Percentiles rank a stretch among this genome's conserved stretches.
Evolutionary conservation across 1,140 invertebrate species (phyloP).

Genomic region (Magallana angulata): DNA sequence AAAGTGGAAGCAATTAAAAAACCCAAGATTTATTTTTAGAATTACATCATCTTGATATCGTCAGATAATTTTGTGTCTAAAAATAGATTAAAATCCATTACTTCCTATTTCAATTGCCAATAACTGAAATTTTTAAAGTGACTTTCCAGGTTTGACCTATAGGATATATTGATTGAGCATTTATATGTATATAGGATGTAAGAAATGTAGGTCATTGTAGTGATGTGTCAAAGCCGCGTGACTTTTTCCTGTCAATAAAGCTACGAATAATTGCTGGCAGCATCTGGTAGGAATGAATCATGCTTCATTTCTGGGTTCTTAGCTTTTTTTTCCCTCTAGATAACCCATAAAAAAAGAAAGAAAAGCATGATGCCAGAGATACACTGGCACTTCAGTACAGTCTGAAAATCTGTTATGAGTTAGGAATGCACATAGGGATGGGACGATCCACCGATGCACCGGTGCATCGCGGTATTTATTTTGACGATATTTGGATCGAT

Average conservation of each 20-base stretch:
- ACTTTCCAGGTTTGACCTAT: no score
- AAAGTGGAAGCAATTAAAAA: background rate
- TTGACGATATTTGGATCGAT: no score
- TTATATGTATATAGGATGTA: background rate
- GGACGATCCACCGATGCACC: no score
- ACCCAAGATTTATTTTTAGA: slow-evolving; percentile 9
- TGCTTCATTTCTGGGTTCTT: background rate
- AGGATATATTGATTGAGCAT: background rate
- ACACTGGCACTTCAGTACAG: background rate
- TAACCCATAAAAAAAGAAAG: background rate
- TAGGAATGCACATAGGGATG: no score
- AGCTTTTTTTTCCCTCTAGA: background rate
- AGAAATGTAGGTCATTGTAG: background rate
- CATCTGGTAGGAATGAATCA: slow-evolving; percentile 8
- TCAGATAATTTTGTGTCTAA: background rate
- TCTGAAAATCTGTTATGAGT: background rate
- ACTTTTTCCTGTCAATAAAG: background rate
- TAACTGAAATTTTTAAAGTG: no score
- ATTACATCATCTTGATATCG: background rate
- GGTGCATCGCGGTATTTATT: no score
- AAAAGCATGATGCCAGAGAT: background rate
- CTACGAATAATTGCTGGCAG: background rate
- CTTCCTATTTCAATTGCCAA: background rate
- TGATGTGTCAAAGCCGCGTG: slow-evolving; percentile 22
- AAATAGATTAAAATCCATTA: background rate